Evolutionary conservation across 2,113 vertebrate species (phyloP).

Genomic region (Gavia stellata): DNA sequence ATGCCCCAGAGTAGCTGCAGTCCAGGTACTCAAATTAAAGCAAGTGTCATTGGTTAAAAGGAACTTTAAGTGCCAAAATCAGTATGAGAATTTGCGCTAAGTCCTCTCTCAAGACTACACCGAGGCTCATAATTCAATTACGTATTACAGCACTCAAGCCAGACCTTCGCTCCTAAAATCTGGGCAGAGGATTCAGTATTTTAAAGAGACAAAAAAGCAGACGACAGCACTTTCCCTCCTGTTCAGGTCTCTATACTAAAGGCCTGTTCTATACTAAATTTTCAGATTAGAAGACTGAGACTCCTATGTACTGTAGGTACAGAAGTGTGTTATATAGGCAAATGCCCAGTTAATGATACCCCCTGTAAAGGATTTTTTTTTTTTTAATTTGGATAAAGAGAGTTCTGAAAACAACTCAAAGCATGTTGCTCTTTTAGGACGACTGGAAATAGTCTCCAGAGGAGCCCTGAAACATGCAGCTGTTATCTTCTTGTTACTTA

Average conservation of each 20-base stretch:
- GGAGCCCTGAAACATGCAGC: neutral
- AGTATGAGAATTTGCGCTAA: neutral
- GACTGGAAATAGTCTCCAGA: neutral
- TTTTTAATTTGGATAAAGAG: neutral
- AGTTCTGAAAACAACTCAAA: neutral
- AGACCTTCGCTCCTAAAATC: neutral
- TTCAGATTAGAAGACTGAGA: neutral
- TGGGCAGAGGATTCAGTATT: neutral
- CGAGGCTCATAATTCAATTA: constrained; percentile 11
- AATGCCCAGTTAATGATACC: neutral
- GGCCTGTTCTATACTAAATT: neutral
- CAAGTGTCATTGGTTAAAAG: neutral
- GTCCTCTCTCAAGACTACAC: neutral
- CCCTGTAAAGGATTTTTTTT: neutral
- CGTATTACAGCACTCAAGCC: neutral
- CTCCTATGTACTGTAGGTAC: neutral
- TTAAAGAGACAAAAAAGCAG: neutral
- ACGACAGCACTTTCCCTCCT: neutral
- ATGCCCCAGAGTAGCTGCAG: neutral
- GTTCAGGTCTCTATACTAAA: neutral
- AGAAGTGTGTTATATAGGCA: neutral
- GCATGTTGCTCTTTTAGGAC: neutral
- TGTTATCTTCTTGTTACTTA: neutral
- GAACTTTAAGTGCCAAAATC: constrained; percentile 34
- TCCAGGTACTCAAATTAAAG: neutral